Percentiles rank a stretch among this genome's conserved stretches.
Conservation (phyloP, 2,113 vertebrate genomes). For the Garra rufa region DNA sequence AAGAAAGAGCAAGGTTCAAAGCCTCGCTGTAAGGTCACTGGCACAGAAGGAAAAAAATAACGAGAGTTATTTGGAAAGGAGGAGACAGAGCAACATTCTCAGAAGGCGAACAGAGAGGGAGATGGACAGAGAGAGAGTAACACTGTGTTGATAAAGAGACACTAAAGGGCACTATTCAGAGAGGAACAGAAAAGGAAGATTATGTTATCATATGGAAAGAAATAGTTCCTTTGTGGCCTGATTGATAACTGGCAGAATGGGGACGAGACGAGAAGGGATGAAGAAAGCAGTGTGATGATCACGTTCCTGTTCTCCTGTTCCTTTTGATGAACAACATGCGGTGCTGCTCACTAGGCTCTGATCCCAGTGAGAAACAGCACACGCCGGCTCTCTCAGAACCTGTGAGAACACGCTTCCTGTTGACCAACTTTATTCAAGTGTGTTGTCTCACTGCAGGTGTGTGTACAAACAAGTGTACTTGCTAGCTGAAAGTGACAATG, state of each 20-base stretch:
- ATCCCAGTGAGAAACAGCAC: slow-evolving; percentile 27
- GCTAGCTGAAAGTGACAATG: neutral
- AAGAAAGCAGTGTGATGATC: slow-evolving; percentile 13
- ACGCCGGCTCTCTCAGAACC: neutral
- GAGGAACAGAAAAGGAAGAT: slow-evolving; percentile 72
- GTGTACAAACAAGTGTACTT: neutral
- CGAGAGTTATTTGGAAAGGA: slow-evolving; percentile 31
- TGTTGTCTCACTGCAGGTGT: neutral
- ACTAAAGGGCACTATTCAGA: slow-evolving; percentile 72
- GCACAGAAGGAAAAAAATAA: slow-evolving; percentile 49
- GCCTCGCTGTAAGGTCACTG: slow-evolving; percentile 72
- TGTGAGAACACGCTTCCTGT: neutral
- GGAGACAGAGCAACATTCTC: slow-evolving; percentile 29
- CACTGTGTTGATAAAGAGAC: slow-evolving; percentile 66
- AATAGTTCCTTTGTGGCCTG: slow-evolving; percentile 71
- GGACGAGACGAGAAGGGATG: slow-evolving; percentile 52
- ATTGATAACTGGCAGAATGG: slow-evolving; percentile 67
- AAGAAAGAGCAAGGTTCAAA: slow-evolving; percentile 66
- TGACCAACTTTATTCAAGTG: neutral
- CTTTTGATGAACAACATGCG: slow-evolving; percentile 36
- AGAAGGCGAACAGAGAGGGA: slow-evolving; percentile 8
- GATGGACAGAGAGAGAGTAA: slow-evolving; percentile 15
- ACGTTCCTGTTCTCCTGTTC: slow-evolving; percentile 4
- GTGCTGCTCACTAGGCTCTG: neutral
- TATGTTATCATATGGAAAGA: slow-evolving; percentile 70